Base-by-base conservation (phyloP, 2,888 invertebrate species). In the Diachrysia chrysitis region DNA sequence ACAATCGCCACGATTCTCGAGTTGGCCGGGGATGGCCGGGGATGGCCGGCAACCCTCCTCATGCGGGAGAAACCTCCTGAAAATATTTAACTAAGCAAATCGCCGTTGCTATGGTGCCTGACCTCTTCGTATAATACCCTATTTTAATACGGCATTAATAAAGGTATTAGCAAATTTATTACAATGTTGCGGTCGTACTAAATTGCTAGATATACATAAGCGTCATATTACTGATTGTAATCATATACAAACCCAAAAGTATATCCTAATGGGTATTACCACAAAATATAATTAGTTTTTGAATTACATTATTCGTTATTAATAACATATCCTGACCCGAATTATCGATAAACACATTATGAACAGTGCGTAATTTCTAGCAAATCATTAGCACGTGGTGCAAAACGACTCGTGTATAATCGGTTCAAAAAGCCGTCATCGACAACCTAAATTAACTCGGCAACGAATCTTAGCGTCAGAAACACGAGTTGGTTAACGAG, bases 1-100 rank as follows among this genome's bases (percentile, higher is more conserved):
- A 89, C 92, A 95, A 94, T 94, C 94, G 92, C 93, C 89, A 91
- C 90, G 93, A 93, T 92, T 93, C 92, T 90, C 81, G 85, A 89
- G 87, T 85, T 89, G 89, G 89, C 88, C 85, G 80, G 87, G 85
- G 75, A 76, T 85, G 87, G 88, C 89, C 89, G 90, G 89, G 37
- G 87, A 84, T 89, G 89, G 89, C 88, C 85, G 80, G 90, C 90
- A 90, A 93, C 94, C 95, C 94, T 94, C 89, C 90, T 94, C 92
- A 94, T 87, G 80, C 75, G 83, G 84, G 86, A 84, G 89, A 89
- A 90, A 88, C 72, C 90, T 87, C 86, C 88, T 87, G 85, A 90
- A 91, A 92, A 92, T 91, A 92, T 93, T 93, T 92, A 93, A 92
- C 92, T 92, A 88, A 89, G 88, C 86, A 85, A 86, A 86, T 84